Evolutionary conservation across 1,140 invertebrate genomes (phyloP).

Genomic region (Elysia chlorotica): DNA sequence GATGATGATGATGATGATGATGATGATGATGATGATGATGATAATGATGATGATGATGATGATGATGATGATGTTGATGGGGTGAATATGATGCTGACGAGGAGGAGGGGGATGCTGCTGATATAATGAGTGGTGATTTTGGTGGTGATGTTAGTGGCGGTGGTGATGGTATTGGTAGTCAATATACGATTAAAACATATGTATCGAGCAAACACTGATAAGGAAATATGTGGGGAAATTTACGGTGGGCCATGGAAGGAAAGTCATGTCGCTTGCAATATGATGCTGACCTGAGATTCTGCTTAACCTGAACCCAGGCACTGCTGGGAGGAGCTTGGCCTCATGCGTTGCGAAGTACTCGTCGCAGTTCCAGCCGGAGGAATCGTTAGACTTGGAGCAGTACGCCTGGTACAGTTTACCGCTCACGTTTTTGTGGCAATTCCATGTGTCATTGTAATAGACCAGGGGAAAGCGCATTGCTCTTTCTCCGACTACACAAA

Average conservation of each 20-base stretch:
- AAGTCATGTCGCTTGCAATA: too few species aligned
- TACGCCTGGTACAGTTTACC: constrained; percentile 14
- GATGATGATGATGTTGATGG: constrained; percentile 7
- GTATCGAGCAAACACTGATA: too few species aligned
- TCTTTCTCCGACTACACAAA: constrained; percentile 16
- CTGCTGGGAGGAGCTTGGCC: constrained; percentile 9
- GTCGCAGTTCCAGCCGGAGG: constrained; percentile 9
- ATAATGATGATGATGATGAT: constrained; percentile 7
- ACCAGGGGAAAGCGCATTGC: not conserved
- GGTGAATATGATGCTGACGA: not conserved
- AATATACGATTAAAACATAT: too few species aligned
- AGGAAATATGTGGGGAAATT: too few species aligned
- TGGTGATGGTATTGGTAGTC: too few species aligned
- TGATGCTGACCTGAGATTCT: too few species aligned
- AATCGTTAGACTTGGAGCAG: not conserved
- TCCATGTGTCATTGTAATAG: not conserved
- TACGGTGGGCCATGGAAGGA: too few species aligned
- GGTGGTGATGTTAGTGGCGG: not conserved
- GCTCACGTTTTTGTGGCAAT: constrained; percentile 6
- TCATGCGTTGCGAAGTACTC: constrained; percentile 10
- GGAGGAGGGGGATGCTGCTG: not conserved
- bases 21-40: constrained; percentile 17
- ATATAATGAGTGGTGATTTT: not conserved
- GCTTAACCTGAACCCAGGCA: constrained; percentile 5
- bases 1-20: constrained; percentile 11